These are phyloP conservation scores for Drosophila ercepeae DNA, from an alignment of 1,140 invertebrate species.

Conservation along the genomic window DNA sequence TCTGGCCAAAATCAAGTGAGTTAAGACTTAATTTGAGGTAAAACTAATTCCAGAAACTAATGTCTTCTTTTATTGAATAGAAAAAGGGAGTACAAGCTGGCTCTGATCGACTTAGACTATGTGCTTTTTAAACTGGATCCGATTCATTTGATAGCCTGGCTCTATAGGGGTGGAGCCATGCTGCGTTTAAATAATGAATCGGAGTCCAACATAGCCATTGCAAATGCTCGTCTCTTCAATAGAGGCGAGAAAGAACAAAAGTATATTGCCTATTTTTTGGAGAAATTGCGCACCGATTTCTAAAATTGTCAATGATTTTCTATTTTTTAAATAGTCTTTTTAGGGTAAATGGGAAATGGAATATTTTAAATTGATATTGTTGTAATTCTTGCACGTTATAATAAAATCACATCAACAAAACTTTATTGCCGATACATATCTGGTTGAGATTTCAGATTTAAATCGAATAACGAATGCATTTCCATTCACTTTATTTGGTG, in stretches of 20 bases:
- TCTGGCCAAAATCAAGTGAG: constrained; percentile 53
- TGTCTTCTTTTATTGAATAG: too few species aligned
- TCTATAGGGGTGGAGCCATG: constrained; percentile 42
- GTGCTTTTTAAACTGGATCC: constrained; percentile 26
- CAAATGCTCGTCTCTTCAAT: constrained; percentile 29
- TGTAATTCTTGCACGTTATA: background rate
- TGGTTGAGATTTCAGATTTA: constrained; percentile 11
- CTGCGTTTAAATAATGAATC: constrained; percentile 47
- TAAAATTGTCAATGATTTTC: background rate
- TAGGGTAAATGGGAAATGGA: background rate
- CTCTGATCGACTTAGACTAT: constrained; percentile 42
- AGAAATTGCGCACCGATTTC: constrained; percentile 40
- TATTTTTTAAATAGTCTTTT: background rate
- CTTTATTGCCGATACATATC: background rate
- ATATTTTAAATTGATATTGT: constrained; percentile 3
- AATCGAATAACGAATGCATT: constrained; percentile 33
- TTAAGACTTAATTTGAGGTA: too few species aligned
- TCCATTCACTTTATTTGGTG: constrained; percentile 34
- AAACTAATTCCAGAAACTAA: too few species aligned
- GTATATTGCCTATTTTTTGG: constrained; percentile 40
- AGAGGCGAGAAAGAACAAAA: constrained; percentile 7
- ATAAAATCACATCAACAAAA: constrained; percentile 14
- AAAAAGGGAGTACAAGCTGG: constrained; percentile 27
- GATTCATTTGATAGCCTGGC: constrained; percentile 33
- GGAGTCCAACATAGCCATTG: constrained; percentile 25